Percentiles rank a stretch among this genome's conserved stretches.
Evolutionary conservation across 1,140 invertebrate species (phyloP).

Genomic region (Drosophila rhopaloa): DNA sequence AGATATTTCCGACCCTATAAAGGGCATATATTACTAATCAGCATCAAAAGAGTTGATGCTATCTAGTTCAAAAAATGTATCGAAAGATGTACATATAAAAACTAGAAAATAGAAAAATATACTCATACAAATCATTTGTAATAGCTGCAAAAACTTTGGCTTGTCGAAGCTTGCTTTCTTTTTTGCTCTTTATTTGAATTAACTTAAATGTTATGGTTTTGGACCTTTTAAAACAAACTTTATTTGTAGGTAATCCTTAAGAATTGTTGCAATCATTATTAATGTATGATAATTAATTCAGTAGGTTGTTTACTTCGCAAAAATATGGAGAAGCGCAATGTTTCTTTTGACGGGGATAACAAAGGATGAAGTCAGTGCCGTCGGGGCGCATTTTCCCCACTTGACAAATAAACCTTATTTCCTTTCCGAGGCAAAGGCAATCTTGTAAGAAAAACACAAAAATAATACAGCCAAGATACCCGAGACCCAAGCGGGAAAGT

Average conservation of each 20-base stretch:
- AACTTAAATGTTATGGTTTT: not conserved
- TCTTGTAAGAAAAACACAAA: slow-evolving; percentile 22
- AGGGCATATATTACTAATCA: no score
- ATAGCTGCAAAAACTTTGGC: no score
- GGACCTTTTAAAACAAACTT: not conserved
- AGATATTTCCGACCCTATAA: no score
- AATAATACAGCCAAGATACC: not conserved
- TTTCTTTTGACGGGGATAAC: slow-evolving; percentile 1
- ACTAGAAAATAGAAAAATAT: no score
- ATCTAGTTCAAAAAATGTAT: no score
- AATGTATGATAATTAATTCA: slow-evolving; percentile 12
- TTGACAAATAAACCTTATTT: slow-evolving; percentile 32
- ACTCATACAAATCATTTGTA: no score
- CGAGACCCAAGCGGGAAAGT: not conserved
- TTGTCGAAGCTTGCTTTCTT: not conserved
- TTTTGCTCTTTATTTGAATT: not conserved
- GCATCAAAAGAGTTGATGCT: no score
- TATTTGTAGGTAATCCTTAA: not conserved
- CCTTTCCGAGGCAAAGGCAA: slow-evolving; percentile 10
- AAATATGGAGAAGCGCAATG: not conserved
- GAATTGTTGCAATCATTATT: not conserved
- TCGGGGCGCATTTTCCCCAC: slow-evolving; percentile 5
- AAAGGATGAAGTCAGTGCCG: slow-evolving; percentile 3
- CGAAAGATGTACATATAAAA: no score
- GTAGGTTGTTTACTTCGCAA: not conserved